Base-by-base conservation (phyloP, 2,888 invertebrate species). In the Muschampia plurimacula region DNA sequence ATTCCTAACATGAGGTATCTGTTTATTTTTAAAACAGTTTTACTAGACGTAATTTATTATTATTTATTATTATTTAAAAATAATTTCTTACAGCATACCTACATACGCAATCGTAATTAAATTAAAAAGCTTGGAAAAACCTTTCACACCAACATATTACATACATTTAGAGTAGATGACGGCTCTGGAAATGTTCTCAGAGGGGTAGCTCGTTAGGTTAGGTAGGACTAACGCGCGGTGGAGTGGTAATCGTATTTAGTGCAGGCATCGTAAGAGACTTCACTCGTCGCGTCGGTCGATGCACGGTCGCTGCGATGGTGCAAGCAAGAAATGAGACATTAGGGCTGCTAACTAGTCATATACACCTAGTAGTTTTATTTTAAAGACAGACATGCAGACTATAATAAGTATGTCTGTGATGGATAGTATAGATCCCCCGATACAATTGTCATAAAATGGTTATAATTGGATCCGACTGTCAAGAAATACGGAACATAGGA, bases 191-290 rank as follows among this genome's bases (percentile, higher is more conserved):
- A n/a, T n/a, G 64, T 28, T 46, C 28, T 49, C 22, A 55, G 41
- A 67, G 41, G 67, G 67, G 55, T 39, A 67, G 67, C 67, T 67
- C 67, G 67, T 67, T 67, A 67, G 32, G 32, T 32, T 22, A 22
- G 66, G 36, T 22, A 22, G 66, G 36, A 55, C 52, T 41, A 57
- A 64, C 63, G 57, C 39, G 39, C 66, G 66, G 66, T 66, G 36
- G 55, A 66, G 66, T 39, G 55, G 55, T 57, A 41, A 67, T 67
- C 36, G 41, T 57, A 57, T 67, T 67, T 67, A 67, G 55, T 57
- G 41, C 22, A 36, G 52, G 15, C 15, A 52, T 52, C 52, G 52
- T 15, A 15, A 52, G 52, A 52, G 52, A 52, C 7, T 49, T 52
- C 52, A 52, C 52, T 52, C 15, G 52, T 15, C 52, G 15, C 15